Conservation (phyloP, 2,888 invertebrate species). For the Meliscaeva auricollis region DNA sequence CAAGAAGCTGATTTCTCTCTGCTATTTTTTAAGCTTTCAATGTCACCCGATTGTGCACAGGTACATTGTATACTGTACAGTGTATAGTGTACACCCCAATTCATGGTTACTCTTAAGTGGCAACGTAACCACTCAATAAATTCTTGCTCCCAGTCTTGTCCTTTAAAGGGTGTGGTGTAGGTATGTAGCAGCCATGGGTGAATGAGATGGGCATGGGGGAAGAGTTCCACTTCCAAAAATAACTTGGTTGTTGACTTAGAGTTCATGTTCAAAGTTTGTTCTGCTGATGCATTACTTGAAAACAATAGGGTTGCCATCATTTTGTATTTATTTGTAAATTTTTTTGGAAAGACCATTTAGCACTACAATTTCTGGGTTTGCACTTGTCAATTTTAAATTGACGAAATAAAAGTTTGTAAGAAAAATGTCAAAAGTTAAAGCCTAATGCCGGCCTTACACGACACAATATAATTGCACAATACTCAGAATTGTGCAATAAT, state of each 20-base stretch:
- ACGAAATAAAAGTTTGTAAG: no score
- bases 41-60: constrained; percentile 46
- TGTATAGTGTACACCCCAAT: constrained; percentile 45
- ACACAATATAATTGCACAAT: no score
- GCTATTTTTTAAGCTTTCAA: constrained; percentile 53
- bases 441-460: no score
- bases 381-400: no score
- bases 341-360: neutral
- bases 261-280: constrained; percentile 28
- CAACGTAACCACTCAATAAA: constrained; percentile 67
- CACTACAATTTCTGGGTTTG: neutral
- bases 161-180: constrained; percentile 30
- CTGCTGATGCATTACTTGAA: constrained; percentile 23
- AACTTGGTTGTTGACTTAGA: constrained; percentile 34
- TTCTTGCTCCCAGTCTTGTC: constrained; percentile 64
- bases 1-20: constrained; percentile 41
- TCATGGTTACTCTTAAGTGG: constrained; percentile 48
- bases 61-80: constrained; percentile 10
- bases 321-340: neutral
- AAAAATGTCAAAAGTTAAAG: no score
- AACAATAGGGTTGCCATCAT: constrained; percentile 1
- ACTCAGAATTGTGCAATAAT: no score
- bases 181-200: neutral
- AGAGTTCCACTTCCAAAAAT: constrained; percentile 34
- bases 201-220: neutral